Evolutionary conservation across 2,888 invertebrate genomes (phyloP), one percentile per base, ranked within the genome.

Genomic region (Idaea straminata): DNA sequence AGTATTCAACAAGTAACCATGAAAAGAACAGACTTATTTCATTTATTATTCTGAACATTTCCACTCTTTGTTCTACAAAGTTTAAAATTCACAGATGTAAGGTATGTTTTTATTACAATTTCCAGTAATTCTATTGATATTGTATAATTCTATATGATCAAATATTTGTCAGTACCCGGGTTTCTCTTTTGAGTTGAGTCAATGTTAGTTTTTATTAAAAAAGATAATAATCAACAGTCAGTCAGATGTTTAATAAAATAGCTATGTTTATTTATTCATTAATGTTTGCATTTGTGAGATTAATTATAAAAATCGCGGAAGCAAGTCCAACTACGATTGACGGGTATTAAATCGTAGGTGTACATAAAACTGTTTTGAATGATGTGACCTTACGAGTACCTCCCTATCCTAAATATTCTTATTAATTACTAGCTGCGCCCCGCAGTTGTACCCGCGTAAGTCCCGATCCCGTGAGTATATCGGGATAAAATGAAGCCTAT

Each of bases 201-300:
- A 47, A 47, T 47, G 47, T 47, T 47, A 47, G 47, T 47, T 47
- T 47, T 47, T 47, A 47, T 47, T 47, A 47, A 47, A 36, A 36
- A 47, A 47, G 47, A 70, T 69, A 72, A 70, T 68, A 70, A 70
- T 70, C 69, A 15, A n/a, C 69, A 38, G 60, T 61, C 66, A 60
- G 62, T 61, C 69, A 65, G 69, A 70, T 65, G 69, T 69, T 67
- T 65, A 68, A 72, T 74, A 69, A 74, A 72, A 74, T 70, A 67
- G 66, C 63, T 63, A 65, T 72, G 72, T 72, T 74, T 72, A 70
- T 71, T 74, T 70, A 68, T 69, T 60, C 67, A 62, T 62, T 64
- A 66, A 65, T 68, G 69, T 68, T 66, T 66, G 70, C 72, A 72
- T 47, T 47, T 47, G 47, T 70, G 66, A 64, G 59, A 64, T 64